phyloP scores from a whole-genome alignment of 2,888 invertebrate species.

The Toxonevra muliebris region DNA sequence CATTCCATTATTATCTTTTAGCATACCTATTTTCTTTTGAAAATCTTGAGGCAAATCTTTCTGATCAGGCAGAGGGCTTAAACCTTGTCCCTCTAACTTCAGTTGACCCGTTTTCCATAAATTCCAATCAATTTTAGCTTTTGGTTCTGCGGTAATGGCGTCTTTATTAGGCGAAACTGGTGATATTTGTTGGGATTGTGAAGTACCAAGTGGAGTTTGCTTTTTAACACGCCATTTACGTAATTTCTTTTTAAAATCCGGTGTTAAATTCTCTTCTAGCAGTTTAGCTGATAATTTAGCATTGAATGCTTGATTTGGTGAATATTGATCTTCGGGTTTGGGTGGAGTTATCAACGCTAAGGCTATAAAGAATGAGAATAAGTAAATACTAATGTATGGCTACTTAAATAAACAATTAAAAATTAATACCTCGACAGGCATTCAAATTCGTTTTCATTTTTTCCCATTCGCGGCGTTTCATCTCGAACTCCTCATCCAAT shows the following conservation, averaged over 20 bases:
- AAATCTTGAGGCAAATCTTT: slow-evolving; percentile 83
- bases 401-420: slow-evolving; percentile 33
- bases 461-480: slow-evolving; percentile 75
- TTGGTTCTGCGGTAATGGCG: slow-evolving; percentile 61
- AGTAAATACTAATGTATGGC: not conserved
- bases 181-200: slow-evolving; percentile 46
- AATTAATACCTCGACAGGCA: slow-evolving; percentile 45
- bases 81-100: slow-evolving; percentile 62
- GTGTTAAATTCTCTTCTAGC: slow-evolving; percentile 76
- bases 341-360: slow-evolving; percentile 42
- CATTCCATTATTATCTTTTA: too few species aligned
- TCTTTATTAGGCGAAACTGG: slow-evolving; percentile 47
- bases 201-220: slow-evolving; percentile 46
- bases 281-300: slow-evolving; percentile 57
- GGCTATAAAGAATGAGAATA: slow-evolving; percentile 25
- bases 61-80: slow-evolving; percentile 69
- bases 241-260: slow-evolving; percentile 84
- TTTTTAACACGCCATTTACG: slow-evolving; percentile 83
- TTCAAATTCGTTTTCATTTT: slow-evolving; percentile 47
- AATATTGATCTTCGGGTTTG: slow-evolving; percentile 51
- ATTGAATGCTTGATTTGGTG: slow-evolving; percentile 51
- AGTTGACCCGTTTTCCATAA: slow-evolving; percentile 69
- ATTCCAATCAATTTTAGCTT: slow-evolving; percentile 70
- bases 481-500: slow-evolving; percentile 78
- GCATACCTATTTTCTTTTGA: slow-evolving; percentile 77